These are phyloP conservation scores for Mythimna lalbum DNA, from an alignment of 2,888 invertebrate species.

Conservation along the genomic window DNA sequence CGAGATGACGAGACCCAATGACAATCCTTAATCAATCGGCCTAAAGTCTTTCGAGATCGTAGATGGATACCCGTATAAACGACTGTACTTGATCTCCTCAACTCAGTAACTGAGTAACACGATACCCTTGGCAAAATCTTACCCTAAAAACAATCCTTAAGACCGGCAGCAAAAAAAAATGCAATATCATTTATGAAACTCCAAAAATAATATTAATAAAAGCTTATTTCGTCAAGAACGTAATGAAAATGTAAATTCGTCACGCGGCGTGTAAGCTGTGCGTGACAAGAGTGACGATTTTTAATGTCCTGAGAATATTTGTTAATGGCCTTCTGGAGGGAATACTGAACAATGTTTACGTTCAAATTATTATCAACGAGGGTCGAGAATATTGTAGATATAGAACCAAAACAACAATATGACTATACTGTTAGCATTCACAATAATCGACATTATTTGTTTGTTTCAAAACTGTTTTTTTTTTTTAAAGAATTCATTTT, in stretches of 20 bases:
- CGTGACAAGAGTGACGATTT: constrained; percentile 62
- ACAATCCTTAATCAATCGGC: no score
- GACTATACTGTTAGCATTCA: no score
- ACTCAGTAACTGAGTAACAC: no score
- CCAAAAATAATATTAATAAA: constrained; percentile 41
- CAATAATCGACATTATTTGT: no score
- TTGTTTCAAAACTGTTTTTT: no score
- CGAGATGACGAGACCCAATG: no score
- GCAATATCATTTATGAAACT: not conserved
- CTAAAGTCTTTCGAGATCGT: no score
- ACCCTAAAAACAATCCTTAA: not conserved
- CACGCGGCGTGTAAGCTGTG: constrained; percentile 56
- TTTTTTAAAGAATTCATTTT: no score
- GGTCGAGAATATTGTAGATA: not conserved
- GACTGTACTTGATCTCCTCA: no score
- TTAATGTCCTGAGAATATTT: constrained; percentile 42
- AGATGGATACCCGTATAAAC: no score
- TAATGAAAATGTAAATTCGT: constrained; percentile 71
- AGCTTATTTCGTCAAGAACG: constrained; percentile 64
- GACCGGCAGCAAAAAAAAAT: not conserved
- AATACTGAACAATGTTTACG: constrained; percentile 31
- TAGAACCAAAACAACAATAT: not conserved
- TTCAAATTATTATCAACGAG: not conserved
- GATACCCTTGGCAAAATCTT: no score
- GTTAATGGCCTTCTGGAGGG: constrained; percentile 26